These are phyloP conservation scores for Drosophila ficusphila DNA, from an alignment of 1,140 invertebrate genomes.

Conservation along the genomic window DNA sequence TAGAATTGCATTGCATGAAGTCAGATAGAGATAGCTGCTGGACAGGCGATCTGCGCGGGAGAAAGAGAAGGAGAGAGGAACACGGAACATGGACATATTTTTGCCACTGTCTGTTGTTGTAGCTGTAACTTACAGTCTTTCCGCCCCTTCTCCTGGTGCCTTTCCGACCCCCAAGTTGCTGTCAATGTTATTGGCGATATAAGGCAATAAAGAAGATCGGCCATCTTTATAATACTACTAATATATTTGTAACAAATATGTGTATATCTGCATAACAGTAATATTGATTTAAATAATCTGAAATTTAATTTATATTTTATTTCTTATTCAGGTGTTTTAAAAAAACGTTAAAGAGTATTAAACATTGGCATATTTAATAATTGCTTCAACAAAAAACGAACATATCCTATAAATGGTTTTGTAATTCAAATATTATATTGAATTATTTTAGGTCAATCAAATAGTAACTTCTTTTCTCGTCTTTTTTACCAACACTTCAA, in stretches of 20 bases:
- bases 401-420: too few species aligned
- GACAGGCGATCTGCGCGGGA: constrained; percentile 1
- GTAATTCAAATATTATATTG: too few species aligned
- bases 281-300: neutral
- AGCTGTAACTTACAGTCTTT: constrained; percentile 26
- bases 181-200: constrained; percentile 35
- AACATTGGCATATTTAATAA: too few species aligned
- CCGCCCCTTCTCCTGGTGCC: constrained; percentile 4
- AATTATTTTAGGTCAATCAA: too few species aligned
- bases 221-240: constrained; percentile 31
- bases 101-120: constrained; percentile 27
- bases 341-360: too few species aligned
- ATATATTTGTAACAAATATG: neutral
- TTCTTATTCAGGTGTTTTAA: too few species aligned
- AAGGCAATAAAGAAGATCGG: constrained; percentile 22
- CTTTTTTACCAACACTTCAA: too few species aligned
- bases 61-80: constrained; percentile 32
- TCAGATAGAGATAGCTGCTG: constrained; percentile 41
- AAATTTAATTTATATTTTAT: too few species aligned
- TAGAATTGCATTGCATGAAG: constrained; percentile 73
- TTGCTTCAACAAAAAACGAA: too few species aligned
- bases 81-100: constrained; percentile 61
- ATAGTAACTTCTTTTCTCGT: too few species aligned
- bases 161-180: constrained; percentile 8
- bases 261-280: neutral